phyloP scores from a whole-genome alignment of 2,797 vertebrate genomes.

The Melopsittacus undulatus region DNA sequence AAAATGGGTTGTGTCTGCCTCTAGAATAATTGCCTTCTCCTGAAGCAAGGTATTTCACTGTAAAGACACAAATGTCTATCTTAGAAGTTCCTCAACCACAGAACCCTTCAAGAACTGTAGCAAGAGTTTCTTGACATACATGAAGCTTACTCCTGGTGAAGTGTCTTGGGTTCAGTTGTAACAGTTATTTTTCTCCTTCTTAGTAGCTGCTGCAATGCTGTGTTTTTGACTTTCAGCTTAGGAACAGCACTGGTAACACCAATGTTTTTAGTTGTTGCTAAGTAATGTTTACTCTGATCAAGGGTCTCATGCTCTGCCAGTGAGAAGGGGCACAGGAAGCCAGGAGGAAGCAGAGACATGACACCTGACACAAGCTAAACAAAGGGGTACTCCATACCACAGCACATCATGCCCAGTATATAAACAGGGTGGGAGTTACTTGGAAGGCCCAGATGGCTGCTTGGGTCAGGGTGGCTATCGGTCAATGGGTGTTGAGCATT shows the following conservation, averaged over 20 bases:
- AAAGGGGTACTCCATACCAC: neutral
- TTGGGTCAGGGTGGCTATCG: neutral
- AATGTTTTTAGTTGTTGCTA: neutral
- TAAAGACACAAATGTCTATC: neutral
- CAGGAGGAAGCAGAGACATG: neutral
- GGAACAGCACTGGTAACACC: neutral
- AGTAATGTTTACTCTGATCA: neutral
- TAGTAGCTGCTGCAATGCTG: neutral
- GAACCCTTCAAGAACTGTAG: fast-evolving
- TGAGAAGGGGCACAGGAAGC: neutral
- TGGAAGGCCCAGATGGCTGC: neutral
- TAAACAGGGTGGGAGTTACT: neutral
- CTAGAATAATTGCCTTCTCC: neutral
- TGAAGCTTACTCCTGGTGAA: neutral
- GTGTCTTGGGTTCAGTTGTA: neutral
- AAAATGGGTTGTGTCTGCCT: neutral
- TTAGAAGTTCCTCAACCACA: neutral
- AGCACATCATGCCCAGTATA: neutral
- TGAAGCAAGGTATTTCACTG: neutral
- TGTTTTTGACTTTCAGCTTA: neutral
- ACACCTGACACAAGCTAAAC: neutral
- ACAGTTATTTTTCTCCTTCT: neutral
- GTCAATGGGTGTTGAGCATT: neutral
- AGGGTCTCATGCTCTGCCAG: neutral
- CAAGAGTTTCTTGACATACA: fast-evolving